Conservation (phyloP, 2,797 vertebrate species). For the Pelodytes ibericus region DNA sequence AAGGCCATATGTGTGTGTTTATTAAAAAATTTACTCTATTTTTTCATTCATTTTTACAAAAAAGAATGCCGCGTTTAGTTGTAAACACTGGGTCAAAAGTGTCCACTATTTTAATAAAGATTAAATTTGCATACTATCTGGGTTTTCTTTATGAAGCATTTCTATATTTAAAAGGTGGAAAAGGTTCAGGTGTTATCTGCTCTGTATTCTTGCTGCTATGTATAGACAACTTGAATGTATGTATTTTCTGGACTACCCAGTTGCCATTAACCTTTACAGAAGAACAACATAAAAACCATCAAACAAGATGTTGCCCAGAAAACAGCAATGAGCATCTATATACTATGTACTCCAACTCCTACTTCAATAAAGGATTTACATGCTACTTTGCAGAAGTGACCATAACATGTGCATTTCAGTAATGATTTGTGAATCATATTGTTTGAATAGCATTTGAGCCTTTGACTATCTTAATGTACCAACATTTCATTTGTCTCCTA, state of each 20-base stretch:
- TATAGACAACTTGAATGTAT: neutral
- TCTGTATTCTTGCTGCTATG: neutral
- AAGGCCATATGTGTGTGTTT: conserved; percentile 8
- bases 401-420: too few species aligned
- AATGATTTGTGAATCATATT: too few species aligned
- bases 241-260: neutral
- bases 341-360: too few species aligned
- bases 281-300: neutral
- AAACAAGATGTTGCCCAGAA: too few species aligned
- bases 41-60: conserved; percentile 10
- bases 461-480: too few species aligned
- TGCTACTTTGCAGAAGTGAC: too few species aligned
- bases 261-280: neutral
- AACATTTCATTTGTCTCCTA: too few species aligned
- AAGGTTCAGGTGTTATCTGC: neutral
- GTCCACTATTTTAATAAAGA: conserved; percentile 39
- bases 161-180: too few species aligned
- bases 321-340: too few species aligned
- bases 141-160: too few species aligned
- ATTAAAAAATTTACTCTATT: conserved; percentile 23
- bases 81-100: neutral
- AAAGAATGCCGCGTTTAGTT: neutral
- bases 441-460: too few species aligned
- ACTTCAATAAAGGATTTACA: too few species aligned
- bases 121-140: neutral